Evolutionary conservation across 2,888 invertebrate genomes (phyloP).

Genomic region (Lapara coniferarum): DNA sequence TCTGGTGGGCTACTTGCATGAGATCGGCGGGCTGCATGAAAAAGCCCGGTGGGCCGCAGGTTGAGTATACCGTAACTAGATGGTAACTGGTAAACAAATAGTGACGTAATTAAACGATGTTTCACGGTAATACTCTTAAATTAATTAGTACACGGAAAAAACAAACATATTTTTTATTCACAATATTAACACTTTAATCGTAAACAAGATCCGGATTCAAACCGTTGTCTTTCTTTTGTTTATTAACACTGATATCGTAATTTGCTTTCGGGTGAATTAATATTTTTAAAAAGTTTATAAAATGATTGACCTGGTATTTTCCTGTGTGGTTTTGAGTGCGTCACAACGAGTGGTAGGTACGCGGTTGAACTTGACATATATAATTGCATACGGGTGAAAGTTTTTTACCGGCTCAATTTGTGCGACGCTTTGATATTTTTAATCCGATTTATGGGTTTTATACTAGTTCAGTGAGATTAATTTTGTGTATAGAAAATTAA

Average conservation of each 20-base stretch:
- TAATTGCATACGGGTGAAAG: background rate
- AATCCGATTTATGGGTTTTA: background rate
- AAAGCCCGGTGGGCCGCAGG: too few relatives aligned
- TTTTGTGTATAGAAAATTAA: background rate
- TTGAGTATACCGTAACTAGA: too few relatives aligned
- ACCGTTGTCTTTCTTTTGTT: background rate
- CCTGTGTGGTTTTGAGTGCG: background rate
- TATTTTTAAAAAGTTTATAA: background rate
- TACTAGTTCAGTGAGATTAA: background rate
- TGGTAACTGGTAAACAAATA: too few relatives aligned
- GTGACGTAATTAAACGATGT: too few relatives aligned
- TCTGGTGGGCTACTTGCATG: too few relatives aligned
- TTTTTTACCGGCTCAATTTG: background rate
- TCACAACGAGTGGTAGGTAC: background rate
- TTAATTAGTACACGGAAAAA: too few relatives aligned
- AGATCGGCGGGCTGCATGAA: too few relatives aligned
- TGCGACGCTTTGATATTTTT: background rate
- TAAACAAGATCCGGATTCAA: background rate
- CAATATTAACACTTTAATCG: background rate
- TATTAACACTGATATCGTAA: background rate
- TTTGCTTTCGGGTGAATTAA: background rate
- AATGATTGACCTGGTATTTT: background rate
- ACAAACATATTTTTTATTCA: background rate
- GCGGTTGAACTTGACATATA: slow-evolving; percentile 24
- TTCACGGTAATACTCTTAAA: too few relatives aligned